Conservation (phyloP, 2,888 invertebrate species). For the Tipula lateralis region DNA sequence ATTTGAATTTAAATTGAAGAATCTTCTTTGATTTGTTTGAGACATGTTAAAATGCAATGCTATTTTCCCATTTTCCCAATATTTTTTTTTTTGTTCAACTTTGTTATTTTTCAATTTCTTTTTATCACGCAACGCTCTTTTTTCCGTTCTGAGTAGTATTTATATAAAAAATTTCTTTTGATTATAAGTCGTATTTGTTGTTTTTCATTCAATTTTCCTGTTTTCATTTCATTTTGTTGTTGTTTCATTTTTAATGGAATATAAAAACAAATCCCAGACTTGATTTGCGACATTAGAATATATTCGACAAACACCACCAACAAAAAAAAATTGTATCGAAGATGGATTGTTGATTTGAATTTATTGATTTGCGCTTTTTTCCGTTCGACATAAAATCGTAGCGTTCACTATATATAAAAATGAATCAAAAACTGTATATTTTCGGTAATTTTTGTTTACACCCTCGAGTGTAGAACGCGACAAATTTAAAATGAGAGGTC, state of each 20-base stretch:
- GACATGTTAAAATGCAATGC: constrained; percentile 11
- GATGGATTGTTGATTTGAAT: background rate
- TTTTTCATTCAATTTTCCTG: background rate
- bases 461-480: no score
- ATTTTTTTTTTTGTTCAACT: background rate
- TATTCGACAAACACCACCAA: background rate
- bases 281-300: constrained; percentile 12
- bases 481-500: no score
- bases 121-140: background rate
- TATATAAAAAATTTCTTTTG: background rate
- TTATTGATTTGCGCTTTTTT: background rate
- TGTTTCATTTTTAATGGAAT: background rate
- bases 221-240: background rate
- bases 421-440: no score
- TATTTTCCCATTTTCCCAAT: background rate
- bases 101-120: constrained; percentile 11
- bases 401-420: no score
- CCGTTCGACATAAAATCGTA: background rate
- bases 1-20: constrained; percentile 1
- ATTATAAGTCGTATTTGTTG: background rate
- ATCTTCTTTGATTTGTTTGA: background rate
- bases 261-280: background rate
- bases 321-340: background rate
- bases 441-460: no score
- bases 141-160: background rate